These are phyloP conservation scores for Geopemphigus sp. DNA, from an alignment of 1,140 invertebrate genomes.

Conservation along the genomic window DNA sequence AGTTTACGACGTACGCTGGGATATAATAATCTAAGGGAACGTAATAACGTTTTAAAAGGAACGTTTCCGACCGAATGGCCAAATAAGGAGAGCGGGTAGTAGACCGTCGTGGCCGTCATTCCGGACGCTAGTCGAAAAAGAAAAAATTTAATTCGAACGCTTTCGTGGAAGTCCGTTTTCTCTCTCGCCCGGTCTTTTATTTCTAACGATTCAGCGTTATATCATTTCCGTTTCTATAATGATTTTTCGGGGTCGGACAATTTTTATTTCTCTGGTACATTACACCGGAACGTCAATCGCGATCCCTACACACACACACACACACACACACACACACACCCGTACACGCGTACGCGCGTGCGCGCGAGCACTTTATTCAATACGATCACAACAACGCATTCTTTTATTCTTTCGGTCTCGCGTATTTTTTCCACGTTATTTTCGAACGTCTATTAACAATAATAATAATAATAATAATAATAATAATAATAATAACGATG, in stretches of 20 bases:
- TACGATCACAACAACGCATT: neutral
- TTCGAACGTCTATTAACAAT: neutral
- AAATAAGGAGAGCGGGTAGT: neutral
- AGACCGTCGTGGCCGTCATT: neutral
- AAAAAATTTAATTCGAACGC: neutral
- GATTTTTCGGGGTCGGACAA: neutral
- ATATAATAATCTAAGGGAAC: neutral
- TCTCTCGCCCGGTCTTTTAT: neutral
- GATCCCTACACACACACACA: neutral
- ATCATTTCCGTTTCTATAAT: neutral
- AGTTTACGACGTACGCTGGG: too few relatives aligned
- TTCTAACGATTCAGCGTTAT: neutral
- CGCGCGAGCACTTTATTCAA: too few relatives aligned
- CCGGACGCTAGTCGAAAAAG: neutral
- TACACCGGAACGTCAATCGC: neutral
- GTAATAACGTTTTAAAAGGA: neutral
- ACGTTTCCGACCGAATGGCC: neutral
- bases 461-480: slow-evolving; percentile 9
- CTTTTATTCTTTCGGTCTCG: neutral
- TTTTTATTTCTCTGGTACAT: slow-evolving; percentile 1
- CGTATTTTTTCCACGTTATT: neutral
- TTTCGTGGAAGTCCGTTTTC: neutral
- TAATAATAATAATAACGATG: too few relatives aligned
- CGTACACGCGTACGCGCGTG: too few relatives aligned
- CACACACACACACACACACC: neutral